Base-by-base conservation (phyloP, 2,113 vertebrate species). In the Triplophysa rosa region DNA sequence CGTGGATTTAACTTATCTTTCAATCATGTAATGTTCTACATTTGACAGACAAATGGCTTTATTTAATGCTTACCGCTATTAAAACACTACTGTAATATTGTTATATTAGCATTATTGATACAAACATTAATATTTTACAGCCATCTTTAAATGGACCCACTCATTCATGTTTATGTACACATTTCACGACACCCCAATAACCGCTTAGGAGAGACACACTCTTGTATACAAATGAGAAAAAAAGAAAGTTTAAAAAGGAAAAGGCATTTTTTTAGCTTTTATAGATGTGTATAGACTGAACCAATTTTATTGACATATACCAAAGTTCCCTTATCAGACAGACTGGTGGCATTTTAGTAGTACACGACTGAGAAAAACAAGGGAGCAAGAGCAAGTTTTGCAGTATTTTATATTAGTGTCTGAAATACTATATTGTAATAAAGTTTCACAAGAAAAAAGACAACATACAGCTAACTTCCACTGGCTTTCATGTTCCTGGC, bases 1-100 rank as follows among this genome's bases (percentile, higher is more conserved):
- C 87, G 88, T 89, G 83, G 89, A 85, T 82, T 81, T 79, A 86
- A 75, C 86, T 86, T 64, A 84, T 83, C 78, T 83, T 81, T 88
- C 66, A 87, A 86, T 75, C 67, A 79, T 82, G 83, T 80, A 84
- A 89, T 83, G 82, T 72, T 84, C 84, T 81, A 84, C 80, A 17
- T 75, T 61, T 10, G 70, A 87, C 84, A 75, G 84, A 88, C 78
- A 82, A 82, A 73, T 78, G 85, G 67, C 80, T 84, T 85, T 74
- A 68, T 81, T 82, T 80, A 84, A 84, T 76, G 82, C 29, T 78
- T 77, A 84, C 45, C 56, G 59, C 71, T 81, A 83, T 86, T 81
- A 84, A 84, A 80, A 89, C 83, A 78, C 85, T 59, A 88, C 33
- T 67, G 76, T 81, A 70, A 76, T 83, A 83, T 80, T 74, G 81